Conservation (phyloP, 2,888 invertebrate species). For the Dastarcus helophoroides region DNA sequence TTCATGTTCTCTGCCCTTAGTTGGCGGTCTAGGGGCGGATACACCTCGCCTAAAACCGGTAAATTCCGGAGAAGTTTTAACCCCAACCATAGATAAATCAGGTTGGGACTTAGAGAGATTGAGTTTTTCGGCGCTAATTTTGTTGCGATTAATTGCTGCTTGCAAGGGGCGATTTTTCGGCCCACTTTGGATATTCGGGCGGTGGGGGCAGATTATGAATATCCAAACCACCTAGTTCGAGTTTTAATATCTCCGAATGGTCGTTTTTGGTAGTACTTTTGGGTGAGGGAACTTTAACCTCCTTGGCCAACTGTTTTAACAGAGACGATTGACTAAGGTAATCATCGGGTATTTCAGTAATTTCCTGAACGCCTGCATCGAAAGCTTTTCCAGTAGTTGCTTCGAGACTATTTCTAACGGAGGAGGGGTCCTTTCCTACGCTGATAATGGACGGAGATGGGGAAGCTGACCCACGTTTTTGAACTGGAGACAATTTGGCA, state of each 20-base stretch:
- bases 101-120: constrained; percentile 72
- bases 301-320: constrained; percentile 72
- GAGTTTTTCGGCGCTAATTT: constrained; percentile 42
- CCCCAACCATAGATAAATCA: constrained; percentile 53
- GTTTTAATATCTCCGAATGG: constrained; percentile 18
- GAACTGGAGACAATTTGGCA: constrained; percentile 28
- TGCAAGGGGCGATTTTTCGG: constrained; percentile 30
- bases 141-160: constrained; percentile 23
- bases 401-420: constrained; percentile 20
- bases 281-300: constrained; percentile 44
- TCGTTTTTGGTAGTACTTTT: constrained; percentile 13
- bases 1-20: constrained; percentile 46
- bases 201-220: constrained; percentile 30
- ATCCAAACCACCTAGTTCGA: constrained; percentile 22
- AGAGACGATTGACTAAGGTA: constrained; percentile 74
- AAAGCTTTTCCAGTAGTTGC: constrained; percentile 14
- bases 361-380: constrained; percentile 47
- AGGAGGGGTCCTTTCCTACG: constrained; percentile 20
- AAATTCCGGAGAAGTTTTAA: constrained; percentile 23
- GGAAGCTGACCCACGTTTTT: constrained; percentile 30
- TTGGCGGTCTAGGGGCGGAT: constrained; percentile 41
- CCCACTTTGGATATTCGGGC: constrained; percentile 35
- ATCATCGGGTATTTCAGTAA: constrained; percentile 75
- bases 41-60: constrained; percentile 31
- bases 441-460: constrained; percentile 31